These are phyloP conservation scores for Ostrea edulis DNA, from an alignment of 1,140 invertebrate species.

Conservation along the genomic window DNA sequence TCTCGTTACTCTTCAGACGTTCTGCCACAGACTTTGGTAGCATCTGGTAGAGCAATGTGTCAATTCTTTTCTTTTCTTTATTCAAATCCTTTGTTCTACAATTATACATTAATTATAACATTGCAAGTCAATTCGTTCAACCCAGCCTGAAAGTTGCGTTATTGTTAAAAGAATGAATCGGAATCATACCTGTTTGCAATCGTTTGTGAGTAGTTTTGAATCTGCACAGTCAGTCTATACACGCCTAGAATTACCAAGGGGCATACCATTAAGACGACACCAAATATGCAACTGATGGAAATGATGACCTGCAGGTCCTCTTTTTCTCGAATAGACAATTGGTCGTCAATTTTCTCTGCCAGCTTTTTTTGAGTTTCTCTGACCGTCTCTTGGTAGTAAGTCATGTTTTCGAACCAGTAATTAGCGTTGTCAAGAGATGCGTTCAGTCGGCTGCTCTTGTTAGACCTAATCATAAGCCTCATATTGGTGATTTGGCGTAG, in stretches of 20 bases:
- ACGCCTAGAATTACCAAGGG: constrained; percentile 69
- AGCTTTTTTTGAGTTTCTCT: constrained; percentile 67
- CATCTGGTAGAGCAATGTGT: constrained; percentile 70
- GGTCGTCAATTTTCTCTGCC: constrained; percentile 57
- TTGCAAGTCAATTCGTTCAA: background rate
- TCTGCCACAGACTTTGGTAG: constrained; percentile 66
- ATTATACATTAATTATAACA: background rate
- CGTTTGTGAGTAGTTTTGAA: constrained; percentile 47
- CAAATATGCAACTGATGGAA: constrained; percentile 55
- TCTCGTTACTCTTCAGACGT: constrained; percentile 57
- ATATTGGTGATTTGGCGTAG: background rate
- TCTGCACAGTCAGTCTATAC: constrained; percentile 47
- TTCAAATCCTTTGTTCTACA: constrained; percentile 67
- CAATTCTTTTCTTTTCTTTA: constrained; percentile 66
- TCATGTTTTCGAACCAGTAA: constrained; percentile 74
- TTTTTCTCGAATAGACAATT: constrained; percentile 24
- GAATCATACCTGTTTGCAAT: constrained; percentile 11
- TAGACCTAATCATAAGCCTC: constrained; percentile 41
- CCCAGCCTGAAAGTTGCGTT: background rate
- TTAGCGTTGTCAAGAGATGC: constrained; percentile 43
- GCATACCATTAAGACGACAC: constrained; percentile 69
- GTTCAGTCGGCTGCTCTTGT: background rate
- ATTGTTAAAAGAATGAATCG: background rate
- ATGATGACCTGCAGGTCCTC: constrained; percentile 48
- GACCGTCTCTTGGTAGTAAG: constrained; percentile 70